Evolutionary conservation across 2,113 vertebrate species (phyloP), one percentile per base, ranked within the genome.

Genomic region (Halcyon malimbica): DNA sequence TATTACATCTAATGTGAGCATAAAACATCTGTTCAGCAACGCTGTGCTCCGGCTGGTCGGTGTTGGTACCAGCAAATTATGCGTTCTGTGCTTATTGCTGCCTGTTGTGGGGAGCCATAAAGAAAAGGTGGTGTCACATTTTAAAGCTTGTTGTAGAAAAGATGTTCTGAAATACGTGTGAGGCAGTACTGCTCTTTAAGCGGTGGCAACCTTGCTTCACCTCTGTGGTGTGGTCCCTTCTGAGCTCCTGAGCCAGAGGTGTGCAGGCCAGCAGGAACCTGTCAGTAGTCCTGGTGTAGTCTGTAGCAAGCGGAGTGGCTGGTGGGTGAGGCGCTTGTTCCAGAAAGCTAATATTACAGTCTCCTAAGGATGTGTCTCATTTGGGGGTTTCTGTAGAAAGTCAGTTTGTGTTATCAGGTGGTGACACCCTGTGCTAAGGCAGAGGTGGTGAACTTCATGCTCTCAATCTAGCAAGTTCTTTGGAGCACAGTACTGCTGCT

Each of bases 11-110:
- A 44, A 69, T 87, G 16, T 50, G 57, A 89, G 65, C 44, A 37
- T 93, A 82, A 94, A 89, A 68, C 86, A 91, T 93, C 89, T 94
- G 93, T 70, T 89, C 60, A 60, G 80, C 42, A 59, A 0, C 68
- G 73, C 73, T 21, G 6, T 63, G 87, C 64, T 75, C 68, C 62
- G 76, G 11, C 93, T 81, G 59, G 11, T 59, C 51, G 44, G 11
- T 59, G 11, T 63, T 89, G 63, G 33, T 81, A 84, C 44, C 29
- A 82, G 28, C 70, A 82, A 60, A 79, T 50, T 13, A 29, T 11
- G 53, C 1, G 5, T 26, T 84, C 69, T 78, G 80, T 62, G 35
- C 42, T 87, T 37, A 31, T 41, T 14, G 17, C 14, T 91, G 53
- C 65, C 56, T 82, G 11, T 57, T 73, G n/a, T 69, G 57, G 65